phyloP scores from a whole-genome alignment of 2,113 vertebrate species.

The Apaloderma vittatum region DNA sequence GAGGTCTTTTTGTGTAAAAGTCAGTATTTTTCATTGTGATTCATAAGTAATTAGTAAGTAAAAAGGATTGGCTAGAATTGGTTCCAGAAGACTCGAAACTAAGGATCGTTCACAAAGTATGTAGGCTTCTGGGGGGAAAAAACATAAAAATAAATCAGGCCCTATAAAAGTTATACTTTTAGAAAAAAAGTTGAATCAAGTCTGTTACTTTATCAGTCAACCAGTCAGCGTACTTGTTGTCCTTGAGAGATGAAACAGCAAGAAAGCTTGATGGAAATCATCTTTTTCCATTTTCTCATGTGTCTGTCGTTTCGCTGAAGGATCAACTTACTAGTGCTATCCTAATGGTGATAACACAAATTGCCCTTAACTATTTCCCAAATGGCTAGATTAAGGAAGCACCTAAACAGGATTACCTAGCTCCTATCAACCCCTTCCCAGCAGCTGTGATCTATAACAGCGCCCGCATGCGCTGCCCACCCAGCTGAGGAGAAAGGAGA shows the following conservation, averaged over 20 bases:
- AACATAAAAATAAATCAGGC: neutral
- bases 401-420: neutral
- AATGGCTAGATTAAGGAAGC: neutral
- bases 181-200: neutral
- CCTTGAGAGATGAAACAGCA: neutral
- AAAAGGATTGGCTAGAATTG: neutral
- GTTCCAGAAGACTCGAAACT: neutral
- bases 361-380: neutral
- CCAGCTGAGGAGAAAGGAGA: neutral
- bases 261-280: neutral
- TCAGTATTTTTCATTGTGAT: neutral
- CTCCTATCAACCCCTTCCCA: neutral
- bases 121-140: accelerated
- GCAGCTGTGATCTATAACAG: accelerated
- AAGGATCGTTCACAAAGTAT: neutral
- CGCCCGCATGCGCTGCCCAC: accelerated
- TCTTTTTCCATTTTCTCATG: neutral
- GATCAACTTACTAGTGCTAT: neutral
- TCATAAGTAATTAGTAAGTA: neutral
- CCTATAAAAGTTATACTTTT: neutral
- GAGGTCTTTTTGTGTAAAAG: neutral
- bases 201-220: neutral
- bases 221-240: too few relatives aligned
- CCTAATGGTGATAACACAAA: neutral
- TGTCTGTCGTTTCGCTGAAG: neutral